Evolutionary conservation across 1,140 invertebrate genomes (phyloP), one percentile per base, ranked within the genome.

Genomic region (Temnothorax curvispinosus): DNA sequence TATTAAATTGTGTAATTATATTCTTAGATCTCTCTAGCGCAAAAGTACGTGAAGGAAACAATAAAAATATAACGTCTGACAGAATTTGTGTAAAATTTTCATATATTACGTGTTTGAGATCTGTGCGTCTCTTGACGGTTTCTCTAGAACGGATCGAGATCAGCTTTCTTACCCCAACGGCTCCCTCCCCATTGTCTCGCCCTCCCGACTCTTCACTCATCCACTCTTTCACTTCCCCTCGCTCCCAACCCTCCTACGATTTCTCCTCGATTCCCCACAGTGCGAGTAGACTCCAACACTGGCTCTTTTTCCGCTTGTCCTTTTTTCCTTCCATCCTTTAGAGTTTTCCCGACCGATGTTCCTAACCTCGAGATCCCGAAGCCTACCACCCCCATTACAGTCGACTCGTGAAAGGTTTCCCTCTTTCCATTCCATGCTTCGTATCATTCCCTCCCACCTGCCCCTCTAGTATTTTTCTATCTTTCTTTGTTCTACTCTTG

Each of bases 341-440:
- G 38, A 58, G 72, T 76, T 69, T 87, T 87, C 72, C 50, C 84
- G 60, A 85, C 41, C 82, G 72, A 80, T 85, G 74, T 91, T 89
- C 77, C 81, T 91, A 92, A 91, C 85, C 90, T 86, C 90, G 41
- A 69, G 65, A 86, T 90, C 87, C 89, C 82, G 72, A 90, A 92
- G 87, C 86, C 91, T 90, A 90, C 44, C 89, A 89, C 84, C 89
- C 86, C 89, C 85, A 82, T 86, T 85, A 86, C 74, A 84, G 64
- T 90, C 85, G 67, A 91, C 85, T 87, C 81, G 82, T 86, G 82
- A 91, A 89, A 91, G 88, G 81, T 89, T 85, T 91, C 85, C 80
- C 84, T 78, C 85, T 85, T 77, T 81, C 60, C 54, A 38, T 60
- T 71, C 56, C 41, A 52, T 9, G 32, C 41, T 38, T 27, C 54